Conservation (phyloP, 1,140 invertebrate genomes). For the Temnothorax curvispinosus region DNA sequence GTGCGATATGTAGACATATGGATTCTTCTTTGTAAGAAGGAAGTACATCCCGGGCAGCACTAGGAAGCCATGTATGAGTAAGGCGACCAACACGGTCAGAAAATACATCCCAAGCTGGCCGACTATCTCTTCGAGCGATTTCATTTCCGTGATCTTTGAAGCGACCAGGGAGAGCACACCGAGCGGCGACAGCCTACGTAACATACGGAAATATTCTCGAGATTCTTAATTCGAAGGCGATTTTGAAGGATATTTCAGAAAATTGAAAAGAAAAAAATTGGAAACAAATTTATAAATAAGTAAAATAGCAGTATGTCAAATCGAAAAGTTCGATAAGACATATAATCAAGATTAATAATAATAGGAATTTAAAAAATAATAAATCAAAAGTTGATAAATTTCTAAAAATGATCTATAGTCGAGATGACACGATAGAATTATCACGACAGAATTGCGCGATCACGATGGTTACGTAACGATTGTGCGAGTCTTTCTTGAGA, state of each 20-base stretch:
- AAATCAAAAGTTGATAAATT: too few species aligned
- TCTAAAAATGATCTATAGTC: neutral
- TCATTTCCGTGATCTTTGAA: conserved; percentile 92
- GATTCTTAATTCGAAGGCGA: neutral
- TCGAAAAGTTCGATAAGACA: too few species aligned
- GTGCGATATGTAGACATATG: conserved; percentile 89
- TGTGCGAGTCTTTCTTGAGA: conserved; percentile 14
- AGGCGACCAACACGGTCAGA: conserved; percentile 91
- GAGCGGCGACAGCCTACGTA: conserved; percentile 89
- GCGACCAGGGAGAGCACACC: conserved; percentile 94
- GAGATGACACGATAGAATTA: neutral
- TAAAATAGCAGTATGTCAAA: too few species aligned
- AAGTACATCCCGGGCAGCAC: conserved; percentile 90
- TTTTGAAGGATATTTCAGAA: too few species aligned
- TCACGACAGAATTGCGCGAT: neutral
- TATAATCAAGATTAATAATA: too few species aligned
- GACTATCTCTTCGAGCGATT: conserved; percentile 90
- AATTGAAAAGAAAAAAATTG: too few species aligned
- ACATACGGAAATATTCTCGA: neutral
- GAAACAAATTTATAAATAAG: too few species aligned
- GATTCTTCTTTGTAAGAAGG: conserved; percentile 88
- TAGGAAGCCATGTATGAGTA: conserved; percentile 92
- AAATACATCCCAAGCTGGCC: conserved; percentile 94
- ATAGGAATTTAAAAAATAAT: too few species aligned
- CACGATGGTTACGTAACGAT: conserved; percentile 20